These are phyloP conservation scores for Lepus townsendii DNA, from an alignment of 2,797 vertebrate genomes.

Conservation along the genomic window DNA sequence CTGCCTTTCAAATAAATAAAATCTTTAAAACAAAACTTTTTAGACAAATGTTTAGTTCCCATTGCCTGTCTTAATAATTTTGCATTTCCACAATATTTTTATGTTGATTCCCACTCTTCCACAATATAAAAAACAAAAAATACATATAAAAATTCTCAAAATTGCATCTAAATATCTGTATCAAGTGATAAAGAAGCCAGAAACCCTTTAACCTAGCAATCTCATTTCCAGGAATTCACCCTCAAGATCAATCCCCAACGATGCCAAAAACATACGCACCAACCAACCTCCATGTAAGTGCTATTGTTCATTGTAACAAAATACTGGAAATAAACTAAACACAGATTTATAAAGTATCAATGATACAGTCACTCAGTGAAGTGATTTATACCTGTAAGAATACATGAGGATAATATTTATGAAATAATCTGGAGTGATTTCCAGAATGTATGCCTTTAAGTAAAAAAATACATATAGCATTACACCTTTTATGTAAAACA, in stretches of 20 bases:
- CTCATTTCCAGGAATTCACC: neutral
- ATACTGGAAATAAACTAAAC: conserved; percentile 1
- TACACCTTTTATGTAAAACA: neutral
- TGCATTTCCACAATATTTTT: neutral
- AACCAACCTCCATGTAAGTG: neutral
- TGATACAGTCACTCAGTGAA: neutral
- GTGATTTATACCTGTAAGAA: neutral
- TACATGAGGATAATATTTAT: neutral
- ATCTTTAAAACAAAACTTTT: too few species aligned
- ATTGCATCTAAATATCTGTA: neutral
- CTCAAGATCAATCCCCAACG: neutral
- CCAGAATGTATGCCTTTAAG: neutral
- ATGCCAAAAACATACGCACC: neutral
- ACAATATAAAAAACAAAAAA: neutral
- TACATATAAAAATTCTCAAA: neutral
- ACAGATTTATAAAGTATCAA: neutral
- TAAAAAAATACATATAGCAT: neutral
- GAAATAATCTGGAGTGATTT: neutral
- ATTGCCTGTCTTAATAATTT: conserved; percentile 1
- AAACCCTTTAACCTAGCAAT: neutral
- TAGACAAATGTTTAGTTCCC: too few species aligned
- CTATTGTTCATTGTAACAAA: neutral
- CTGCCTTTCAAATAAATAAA: too few species aligned
- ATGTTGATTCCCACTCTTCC: neutral
- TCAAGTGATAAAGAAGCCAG: neutral